A percentile compares a stretch with the other conserved stretches of the same genome.
Conservation (phyloP, 2,888 invertebrate genomes). For the Himalopsyche kuldschensis region DNA sequence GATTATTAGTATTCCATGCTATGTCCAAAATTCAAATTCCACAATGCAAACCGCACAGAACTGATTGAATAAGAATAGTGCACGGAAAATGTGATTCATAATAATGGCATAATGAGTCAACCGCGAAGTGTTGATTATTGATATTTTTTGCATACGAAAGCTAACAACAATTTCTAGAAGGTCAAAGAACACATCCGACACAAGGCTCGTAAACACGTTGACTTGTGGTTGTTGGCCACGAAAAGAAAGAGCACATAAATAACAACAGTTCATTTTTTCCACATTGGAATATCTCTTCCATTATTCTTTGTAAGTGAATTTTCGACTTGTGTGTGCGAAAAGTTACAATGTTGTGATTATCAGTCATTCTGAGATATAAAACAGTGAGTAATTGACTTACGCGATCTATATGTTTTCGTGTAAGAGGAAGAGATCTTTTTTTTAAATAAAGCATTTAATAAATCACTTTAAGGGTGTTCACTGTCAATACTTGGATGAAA, state of each 20-base stretch:
- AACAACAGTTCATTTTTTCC: too few relatives aligned
- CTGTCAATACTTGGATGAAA: too few relatives aligned
- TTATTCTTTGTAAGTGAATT: too few relatives aligned
- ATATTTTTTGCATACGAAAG: background rate
- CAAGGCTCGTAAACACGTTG: background rate
- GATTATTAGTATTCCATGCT: background rate
- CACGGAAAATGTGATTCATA: background rate
- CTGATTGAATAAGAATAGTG: background rate
- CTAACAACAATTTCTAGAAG: background rate
- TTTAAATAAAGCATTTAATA: too few relatives aligned
- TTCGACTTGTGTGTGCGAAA: too few relatives aligned
- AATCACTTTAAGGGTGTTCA: too few relatives aligned
- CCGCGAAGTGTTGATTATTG: background rate
- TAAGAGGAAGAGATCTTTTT: too few relatives aligned
- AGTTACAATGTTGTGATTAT: too few relatives aligned
- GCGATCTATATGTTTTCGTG: too few relatives aligned
- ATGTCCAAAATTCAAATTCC: background rate
- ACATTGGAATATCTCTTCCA: too few relatives aligned
- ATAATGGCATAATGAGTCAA: background rate
- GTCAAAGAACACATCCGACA: background rate
- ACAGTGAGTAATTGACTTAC: too few relatives aligned
- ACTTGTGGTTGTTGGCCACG: background rate
- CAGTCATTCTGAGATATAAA: too few relatives aligned
- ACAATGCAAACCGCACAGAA: background rate
- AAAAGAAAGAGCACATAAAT: background rate